Evolutionary conservation across 92 coral and sea anemone genomes (phyloP).

Genomic region (Micromussa lordhowensis): DNA sequence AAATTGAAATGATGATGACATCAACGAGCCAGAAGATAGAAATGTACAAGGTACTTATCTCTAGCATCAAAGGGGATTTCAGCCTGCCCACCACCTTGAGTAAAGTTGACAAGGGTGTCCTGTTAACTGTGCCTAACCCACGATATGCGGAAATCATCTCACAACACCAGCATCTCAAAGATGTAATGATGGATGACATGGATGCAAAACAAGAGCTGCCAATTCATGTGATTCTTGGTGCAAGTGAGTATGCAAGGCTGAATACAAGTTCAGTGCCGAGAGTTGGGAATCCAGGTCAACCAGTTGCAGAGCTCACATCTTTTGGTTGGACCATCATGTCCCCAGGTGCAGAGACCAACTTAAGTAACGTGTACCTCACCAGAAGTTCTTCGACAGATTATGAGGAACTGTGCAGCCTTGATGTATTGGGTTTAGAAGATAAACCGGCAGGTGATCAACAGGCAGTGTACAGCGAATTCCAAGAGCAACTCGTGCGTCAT

Average conservation of each 20-base stretch:
- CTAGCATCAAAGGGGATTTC: slow-evolving; percentile 14
- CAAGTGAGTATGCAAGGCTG: slow-evolving; percentile 38
- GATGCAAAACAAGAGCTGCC: slow-evolving; percentile 47
- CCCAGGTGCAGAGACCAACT: slow-evolving; percentile 51
- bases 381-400: slow-evolving; percentile 57
- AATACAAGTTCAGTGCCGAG: too few species aligned
- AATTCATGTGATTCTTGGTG: slow-evolving; percentile 61
- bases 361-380: slow-evolving; percentile 38
- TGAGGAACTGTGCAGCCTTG: slow-evolving; percentile 61
- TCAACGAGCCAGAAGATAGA: background rate
- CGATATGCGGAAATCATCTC: slow-evolving; percentile 51
- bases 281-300: too few species aligned
- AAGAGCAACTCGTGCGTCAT: slow-evolving; percentile 50
- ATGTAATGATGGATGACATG: slow-evolving; percentile 44
- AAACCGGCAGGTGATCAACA: slow-evolving; percentile 62
- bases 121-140: slow-evolving; percentile 63
- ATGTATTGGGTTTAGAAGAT: slow-evolving; percentile 63
- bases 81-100: slow-evolving; percentile 47
- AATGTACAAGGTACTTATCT: slow-evolving; percentile 29
- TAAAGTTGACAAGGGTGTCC: slow-evolving; percentile 65
- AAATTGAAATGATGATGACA: slow-evolving; percentile 19
- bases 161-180: slow-evolving; percentile 42
- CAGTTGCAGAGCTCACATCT: slow-evolving; percentile 65
- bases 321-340: slow-evolving; percentile 74
- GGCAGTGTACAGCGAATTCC: slow-evolving; percentile 56